Evolutionary conservation across 2,888 invertebrate genomes (phyloP).

Genomic region (Andrena trimmerana): DNA sequence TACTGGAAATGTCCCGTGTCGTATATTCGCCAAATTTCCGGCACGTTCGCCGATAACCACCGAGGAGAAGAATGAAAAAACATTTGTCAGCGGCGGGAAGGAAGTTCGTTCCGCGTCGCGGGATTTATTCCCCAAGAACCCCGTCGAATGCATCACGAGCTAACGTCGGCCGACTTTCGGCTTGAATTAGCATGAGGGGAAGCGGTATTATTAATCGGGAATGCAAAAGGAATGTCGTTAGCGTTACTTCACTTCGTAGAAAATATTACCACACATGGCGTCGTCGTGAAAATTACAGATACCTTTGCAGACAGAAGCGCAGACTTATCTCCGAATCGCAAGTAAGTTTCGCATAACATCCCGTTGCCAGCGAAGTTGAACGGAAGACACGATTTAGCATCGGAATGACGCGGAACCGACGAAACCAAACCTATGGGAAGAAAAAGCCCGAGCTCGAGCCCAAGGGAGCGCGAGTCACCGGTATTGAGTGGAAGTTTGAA

Average conservation of each 20-base stretch:
- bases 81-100: slow-evolving; percentile 56
- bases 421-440: slow-evolving; percentile 19
- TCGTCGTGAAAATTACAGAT: neutral
- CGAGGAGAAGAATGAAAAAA: slow-evolving; percentile 52
- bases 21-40: slow-evolving; percentile 69
- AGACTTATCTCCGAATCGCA: neutral
- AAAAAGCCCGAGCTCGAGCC: neutral
- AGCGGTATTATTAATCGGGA: neutral
- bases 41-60: slow-evolving; percentile 52
- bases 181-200: slow-evolving; percentile 27
- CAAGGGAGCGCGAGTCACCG: neutral
- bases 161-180: slow-evolving; percentile 25
- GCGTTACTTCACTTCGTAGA: too few species aligned
- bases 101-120: slow-evolving; percentile 37
- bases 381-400: slow-evolving; percentile 1
- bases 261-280: too few species aligned
- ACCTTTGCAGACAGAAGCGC: neutral
- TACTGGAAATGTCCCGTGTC: slow-evolving; percentile 53
- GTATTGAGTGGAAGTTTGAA: slow-evolving; percentile 42
- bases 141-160: slow-evolving; percentile 35
- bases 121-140: slow-evolving; percentile 45
- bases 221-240: too few species aligned
- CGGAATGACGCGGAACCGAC: slow-evolving; percentile 1
- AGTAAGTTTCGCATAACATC: slow-evolving; percentile 19
- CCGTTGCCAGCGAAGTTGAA: neutral